Evolutionary conservation across 2,888 invertebrate species (phyloP), one percentile per base, ranked within the genome.

Genomic region (Hydropsyche betteni): DNA sequence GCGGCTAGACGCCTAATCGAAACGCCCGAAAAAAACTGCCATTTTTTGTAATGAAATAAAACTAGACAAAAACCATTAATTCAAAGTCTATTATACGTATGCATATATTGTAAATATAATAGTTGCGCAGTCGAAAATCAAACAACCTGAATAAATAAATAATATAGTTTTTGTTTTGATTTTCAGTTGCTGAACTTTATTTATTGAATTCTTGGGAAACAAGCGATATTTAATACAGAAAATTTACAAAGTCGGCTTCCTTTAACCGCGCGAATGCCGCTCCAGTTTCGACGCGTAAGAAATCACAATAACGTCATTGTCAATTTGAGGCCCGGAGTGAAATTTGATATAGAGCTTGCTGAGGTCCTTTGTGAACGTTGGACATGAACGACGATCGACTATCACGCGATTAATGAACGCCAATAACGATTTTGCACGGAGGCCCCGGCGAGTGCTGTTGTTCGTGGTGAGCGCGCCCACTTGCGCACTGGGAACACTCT

Each of bases 391-490:
- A 70, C 16, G 52, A 53, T 51, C 14, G 33, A 33, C 16, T 53
- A 70, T 51, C 70, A 70, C 70, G 70, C 70, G 70, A 70, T 70
- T 70, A 70, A 53, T 70, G 70, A 70, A 70, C 52, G 70, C 64
- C 36, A 36, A 24, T 34, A 36, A 33, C 64, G 64, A 64, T 64
- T 64, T 34, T 70, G 33, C 36, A 70, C 51, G 70, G 36, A 53
- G 14, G 53, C 64, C 64, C 12, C 64, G 64, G n/a, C n/a, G 33
- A 24, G 6, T 44, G 52, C 12, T 70, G 69, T 24, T 70, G 70
- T 53, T 70, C 14, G 51, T 44, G 44, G 44, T 24, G 24, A 53
- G 6, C 34, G 52, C 70, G 52, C 52, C 52, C 34, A 70, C 53
- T 64, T 24, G 34, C 34, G 36, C 61, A 36, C 33, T 14, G 53